A percentile compares a stretch with the other conserved stretches of the same genome.
Evolutionary conservation across 2,888 invertebrate genomes (phyloP).

Genomic region (Abscondita cerata): DNA sequence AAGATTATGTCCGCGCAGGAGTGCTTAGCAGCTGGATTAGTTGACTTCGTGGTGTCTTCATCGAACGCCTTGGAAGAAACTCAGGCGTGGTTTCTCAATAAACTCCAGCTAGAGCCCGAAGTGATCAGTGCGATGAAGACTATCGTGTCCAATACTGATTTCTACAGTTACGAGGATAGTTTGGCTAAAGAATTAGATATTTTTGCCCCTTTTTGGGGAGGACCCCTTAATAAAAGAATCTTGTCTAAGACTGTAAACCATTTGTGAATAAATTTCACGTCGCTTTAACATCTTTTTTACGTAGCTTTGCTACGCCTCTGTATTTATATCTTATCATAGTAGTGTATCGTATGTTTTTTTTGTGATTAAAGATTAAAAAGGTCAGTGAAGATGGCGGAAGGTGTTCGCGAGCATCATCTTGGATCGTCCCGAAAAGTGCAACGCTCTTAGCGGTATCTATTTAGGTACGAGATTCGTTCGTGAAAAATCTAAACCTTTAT

Average conservation of each 20-base stretch:
- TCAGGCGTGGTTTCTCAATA: conserved; percentile 44
- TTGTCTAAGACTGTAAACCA: conserved; percentile 48
- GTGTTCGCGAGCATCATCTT: conserved; percentile 49
- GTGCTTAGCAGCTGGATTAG: conserved; percentile 47
- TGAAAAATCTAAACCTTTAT: too few species aligned
- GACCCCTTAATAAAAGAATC: conserved; percentile 44
- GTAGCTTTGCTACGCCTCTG: too few species aligned
- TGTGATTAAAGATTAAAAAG: too few species aligned
- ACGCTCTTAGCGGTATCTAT: conserved; percentile 53
- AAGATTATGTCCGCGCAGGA: conserved; percentile 48
- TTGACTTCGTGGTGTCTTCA: conserved; percentile 42
- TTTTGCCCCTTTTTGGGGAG: conserved; percentile 50
- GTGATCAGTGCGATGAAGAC: conserved; percentile 47
- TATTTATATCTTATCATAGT: too few species aligned
- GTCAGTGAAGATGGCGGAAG: too few species aligned
- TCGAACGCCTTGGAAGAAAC: conserved; percentile 39
- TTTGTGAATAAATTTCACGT: conserved; percentile 4
- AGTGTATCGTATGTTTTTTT: too few species aligned
- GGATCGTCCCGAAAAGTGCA: conserved; percentile 48
- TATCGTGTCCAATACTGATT: conserved; percentile 34
- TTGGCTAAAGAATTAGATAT: conserved; percentile 43
- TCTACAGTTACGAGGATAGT: conserved; percentile 33
- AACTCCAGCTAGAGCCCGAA: conserved; percentile 41
- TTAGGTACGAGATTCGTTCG: too few species aligned
- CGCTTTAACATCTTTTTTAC: too few species aligned